Evolutionary conservation across 2,888 invertebrate genomes (phyloP).

Genomic region (Miltochrista miniata): DNA sequence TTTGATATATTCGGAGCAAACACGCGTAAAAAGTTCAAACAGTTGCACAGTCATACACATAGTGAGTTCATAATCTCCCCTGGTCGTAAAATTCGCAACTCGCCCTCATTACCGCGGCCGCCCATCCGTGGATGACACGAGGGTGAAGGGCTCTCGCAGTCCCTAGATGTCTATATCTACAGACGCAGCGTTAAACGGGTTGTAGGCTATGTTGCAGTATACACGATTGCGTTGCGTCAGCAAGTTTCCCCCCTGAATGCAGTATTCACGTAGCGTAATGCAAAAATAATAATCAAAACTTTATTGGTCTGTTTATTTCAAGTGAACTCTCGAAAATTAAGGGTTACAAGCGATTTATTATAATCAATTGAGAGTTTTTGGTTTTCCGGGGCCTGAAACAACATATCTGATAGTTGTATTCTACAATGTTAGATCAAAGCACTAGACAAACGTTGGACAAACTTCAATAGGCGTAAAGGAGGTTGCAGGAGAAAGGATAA

Average conservation of each 20-base stretch:
- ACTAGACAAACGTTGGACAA: too few species aligned
- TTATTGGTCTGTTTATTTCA: not conserved
- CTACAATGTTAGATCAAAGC: too few species aligned
- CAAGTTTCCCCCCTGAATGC: slow-evolving; percentile 33
- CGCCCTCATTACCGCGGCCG: slow-evolving; percentile 75
- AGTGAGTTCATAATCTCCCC: slow-evolving; percentile 58
- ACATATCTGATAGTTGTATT: too few species aligned
- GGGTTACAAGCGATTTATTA: too few species aligned
- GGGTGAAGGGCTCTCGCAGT: slow-evolving; percentile 53
- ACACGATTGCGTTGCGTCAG: slow-evolving; percentile 34
- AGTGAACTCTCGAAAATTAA: not conserved
- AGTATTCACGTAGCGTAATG: slow-evolving; percentile 2
- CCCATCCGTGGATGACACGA: slow-evolving; percentile 71
- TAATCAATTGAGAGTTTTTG: too few species aligned
- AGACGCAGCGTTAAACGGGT: slow-evolving; percentile 41
- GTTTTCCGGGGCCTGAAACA: too few species aligned
- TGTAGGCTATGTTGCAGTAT: slow-evolving; percentile 46
- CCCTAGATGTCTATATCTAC: slow-evolving; percentile 46
- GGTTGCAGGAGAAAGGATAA: too few species aligned
- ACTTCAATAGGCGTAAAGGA: too few species aligned
- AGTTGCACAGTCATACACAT: slow-evolving; percentile 51
- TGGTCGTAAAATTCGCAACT: slow-evolving; percentile 71
- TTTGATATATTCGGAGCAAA: slow-evolving; percentile 51
- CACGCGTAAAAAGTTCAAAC: slow-evolving; percentile 79
- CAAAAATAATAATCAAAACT: not conserved